Percentiles rank a stretch among this genome's conserved stretches.
Conservation (phyloP, 2,888 invertebrate species). For the Choristoneura rosaceana region DNA sequence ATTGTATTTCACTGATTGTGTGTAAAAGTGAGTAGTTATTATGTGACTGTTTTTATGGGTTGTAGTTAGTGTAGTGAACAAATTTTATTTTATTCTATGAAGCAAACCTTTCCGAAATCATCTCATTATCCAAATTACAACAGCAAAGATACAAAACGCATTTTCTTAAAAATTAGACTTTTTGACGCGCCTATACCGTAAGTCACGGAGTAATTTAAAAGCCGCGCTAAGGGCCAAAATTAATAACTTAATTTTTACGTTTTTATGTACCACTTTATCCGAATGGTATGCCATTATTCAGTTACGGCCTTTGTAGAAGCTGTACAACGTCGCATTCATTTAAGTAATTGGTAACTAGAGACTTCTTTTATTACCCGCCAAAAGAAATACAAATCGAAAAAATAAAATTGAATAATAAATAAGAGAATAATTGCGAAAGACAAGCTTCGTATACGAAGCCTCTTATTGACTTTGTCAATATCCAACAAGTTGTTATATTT, state of each 20-base stretch:
- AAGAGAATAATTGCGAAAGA: slow-evolving; percentile 63
- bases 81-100: background rate
- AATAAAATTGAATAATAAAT: slow-evolving; percentile 62
- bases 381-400: slow-evolving; percentile 54
- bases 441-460: slow-evolving; percentile 57
- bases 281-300: slow-evolving; percentile 32
- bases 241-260: slow-evolving; percentile 30
- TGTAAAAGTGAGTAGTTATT: no score
- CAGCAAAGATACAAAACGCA: slow-evolving; percentile 2
- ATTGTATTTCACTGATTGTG: no score
- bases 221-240: slow-evolving; percentile 9
- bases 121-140: background rate
- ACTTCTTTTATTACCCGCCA: slow-evolving; percentile 47
- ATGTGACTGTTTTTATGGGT: no score
- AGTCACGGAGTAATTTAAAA: slow-evolving; percentile 12
- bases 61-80: no score
- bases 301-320: slow-evolving; percentile 35
- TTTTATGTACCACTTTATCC: slow-evolving; percentile 28
- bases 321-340: slow-evolving; percentile 51
- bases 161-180: background rate
- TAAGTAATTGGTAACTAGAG: slow-evolving; percentile 57
- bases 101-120: background rate
- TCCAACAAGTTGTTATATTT: slow-evolving; percentile 29
- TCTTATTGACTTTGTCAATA: slow-evolving; percentile 52
- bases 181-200: background rate